A percentile compares a stretch with the other conserved stretches of the same genome.
These are phyloP conservation scores for Berghia stephanieae DNA, from an alignment of 1,140 invertebrate species.

Conservation along the genomic window DNA sequence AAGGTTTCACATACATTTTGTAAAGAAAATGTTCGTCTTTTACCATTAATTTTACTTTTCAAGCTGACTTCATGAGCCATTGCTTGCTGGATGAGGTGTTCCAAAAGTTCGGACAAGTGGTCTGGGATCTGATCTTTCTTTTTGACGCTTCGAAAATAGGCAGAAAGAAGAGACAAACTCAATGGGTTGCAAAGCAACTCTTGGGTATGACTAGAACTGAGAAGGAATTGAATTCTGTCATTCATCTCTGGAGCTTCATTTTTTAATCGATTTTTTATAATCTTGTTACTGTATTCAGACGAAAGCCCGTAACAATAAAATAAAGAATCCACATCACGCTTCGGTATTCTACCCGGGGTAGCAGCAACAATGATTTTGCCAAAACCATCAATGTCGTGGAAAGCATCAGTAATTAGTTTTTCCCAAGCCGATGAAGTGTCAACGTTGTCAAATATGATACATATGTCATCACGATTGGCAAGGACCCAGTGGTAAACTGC, in stretches of 20 bases:
- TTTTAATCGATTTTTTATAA: constrained; percentile 28
- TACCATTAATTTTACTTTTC: constrained; percentile 16
- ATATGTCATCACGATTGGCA: constrained; percentile 32
- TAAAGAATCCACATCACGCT: constrained; percentile 35
- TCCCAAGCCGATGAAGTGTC: constrained; percentile 31
- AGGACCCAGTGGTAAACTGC: constrained; percentile 36
- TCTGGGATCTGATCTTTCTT: constrained; percentile 20
- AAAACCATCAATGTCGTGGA: constrained; percentile 32
- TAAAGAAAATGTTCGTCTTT: constrained; percentile 9
- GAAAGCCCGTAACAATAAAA: constrained; percentile 43
- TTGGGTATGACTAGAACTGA: constrained; percentile 29
- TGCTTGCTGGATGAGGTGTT: constrained; percentile 18
- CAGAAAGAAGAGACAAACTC: constrained; percentile 31
- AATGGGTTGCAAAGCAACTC: constrained; percentile 40
- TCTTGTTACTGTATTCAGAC: constrained; percentile 35
- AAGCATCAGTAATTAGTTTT: constrained; percentile 25
- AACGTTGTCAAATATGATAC: constrained; percentile 41
- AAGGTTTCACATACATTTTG: constrained; percentile 32
- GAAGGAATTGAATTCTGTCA: constrained; percentile 27
- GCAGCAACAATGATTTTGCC: constrained; percentile 32
- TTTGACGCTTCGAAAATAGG: constrained; percentile 32
- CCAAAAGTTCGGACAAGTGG: constrained; percentile 25
- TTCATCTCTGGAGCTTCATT: constrained; percentile 24
- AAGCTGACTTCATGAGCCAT: constrained; percentile 16
- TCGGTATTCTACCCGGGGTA: constrained; percentile 26